Evolutionary conservation across 2,797 vertebrate genomes (phyloP).

Genomic region (Peromyscus aztecus): DNA sequence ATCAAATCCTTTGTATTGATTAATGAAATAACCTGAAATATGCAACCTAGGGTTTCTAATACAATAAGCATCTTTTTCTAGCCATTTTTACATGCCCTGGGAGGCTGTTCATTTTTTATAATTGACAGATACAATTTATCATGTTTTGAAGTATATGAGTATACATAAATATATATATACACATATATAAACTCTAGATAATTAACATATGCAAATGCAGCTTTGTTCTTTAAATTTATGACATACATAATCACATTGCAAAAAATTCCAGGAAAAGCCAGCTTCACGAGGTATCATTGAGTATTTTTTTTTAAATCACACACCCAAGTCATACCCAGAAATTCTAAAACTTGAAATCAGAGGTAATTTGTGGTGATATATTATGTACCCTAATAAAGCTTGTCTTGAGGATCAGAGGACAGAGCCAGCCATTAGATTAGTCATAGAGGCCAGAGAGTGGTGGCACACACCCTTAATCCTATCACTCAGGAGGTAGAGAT

Average conservation of each 20-base stretch:
- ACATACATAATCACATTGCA: neutral
- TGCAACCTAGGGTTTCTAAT: neutral
- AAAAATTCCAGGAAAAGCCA: neutral
- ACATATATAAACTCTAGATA: neutral
- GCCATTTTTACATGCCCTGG: neutral
- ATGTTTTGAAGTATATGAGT: neutral
- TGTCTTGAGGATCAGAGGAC: too few species aligned
- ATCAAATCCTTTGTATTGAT: neutral
- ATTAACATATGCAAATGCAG: neutral
- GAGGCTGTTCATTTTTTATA: neutral
- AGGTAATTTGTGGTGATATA: too few species aligned
- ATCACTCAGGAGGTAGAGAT: too few species aligned
- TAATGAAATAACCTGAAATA: neutral
- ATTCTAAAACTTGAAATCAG: slow-evolving; percentile 10
- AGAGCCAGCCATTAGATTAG: too few species aligned
- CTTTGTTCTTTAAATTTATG: neutral
- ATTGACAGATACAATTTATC: neutral
- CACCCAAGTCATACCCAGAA: neutral
- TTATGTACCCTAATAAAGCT: too few species aligned
- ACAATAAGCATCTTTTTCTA: neutral
- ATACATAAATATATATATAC: neutral
- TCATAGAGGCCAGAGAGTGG: too few species aligned
- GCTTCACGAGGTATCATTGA: neutral
- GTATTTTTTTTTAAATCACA: neutral
- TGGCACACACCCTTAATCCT: too few species aligned